Base-by-base conservation (phyloP, 2,113 vertebrate genomes). In the Corythornis cristatus region DNA sequence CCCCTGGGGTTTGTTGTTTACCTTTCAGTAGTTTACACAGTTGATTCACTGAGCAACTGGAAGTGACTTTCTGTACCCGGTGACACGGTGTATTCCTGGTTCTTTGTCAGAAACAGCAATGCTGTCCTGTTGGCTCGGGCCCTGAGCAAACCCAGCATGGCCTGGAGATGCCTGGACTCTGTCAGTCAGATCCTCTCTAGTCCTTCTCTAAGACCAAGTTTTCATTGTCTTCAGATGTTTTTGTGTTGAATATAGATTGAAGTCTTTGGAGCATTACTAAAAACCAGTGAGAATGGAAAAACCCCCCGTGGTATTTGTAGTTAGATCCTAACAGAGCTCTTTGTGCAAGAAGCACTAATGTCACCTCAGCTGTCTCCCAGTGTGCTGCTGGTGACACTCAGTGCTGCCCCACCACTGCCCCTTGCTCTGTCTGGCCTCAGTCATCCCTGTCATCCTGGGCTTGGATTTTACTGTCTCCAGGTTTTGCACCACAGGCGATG, bases 341-440 rank as follows among this genome's bases (percentile, higher is more conserved):
- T 22, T 28, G 10, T 1, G 0, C 37, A 23, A 10, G 51, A 28
- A 42, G 14, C 0, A 0, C 20, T 50, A 23, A 12, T 62, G 29
- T 40, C 6, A 6, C 28, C 45, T 21, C 9, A 11, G 12, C n/a
- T 26, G 46, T 10, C 18, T 18, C 65, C 23, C 7, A 8, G 29
- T 2, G 18, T 31, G 48, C 40, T 33, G 1, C 70, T 4, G 3
- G 0, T 6, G 58, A n/a, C 9, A 1, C 0, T 4, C 28, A 43
- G 0, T 22, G 17, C 53, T 29, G 1, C 16, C 40, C 48, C 3
- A 0, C 8, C 19, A 15, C 13, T 29, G 1, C 29, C n/a, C 6
- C 12, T 29, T 80, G 23, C 22, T 33, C 40, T 33, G 10, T 50
- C 50, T 68, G 23, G 8, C 26, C 35, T 37, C 51, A 21, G 5